Percentiles rank a stretch among this genome's conserved stretches.
Conservation (phyloP, 2,113 vertebrate genomes). For the Dipodomys merriami region DNA sequence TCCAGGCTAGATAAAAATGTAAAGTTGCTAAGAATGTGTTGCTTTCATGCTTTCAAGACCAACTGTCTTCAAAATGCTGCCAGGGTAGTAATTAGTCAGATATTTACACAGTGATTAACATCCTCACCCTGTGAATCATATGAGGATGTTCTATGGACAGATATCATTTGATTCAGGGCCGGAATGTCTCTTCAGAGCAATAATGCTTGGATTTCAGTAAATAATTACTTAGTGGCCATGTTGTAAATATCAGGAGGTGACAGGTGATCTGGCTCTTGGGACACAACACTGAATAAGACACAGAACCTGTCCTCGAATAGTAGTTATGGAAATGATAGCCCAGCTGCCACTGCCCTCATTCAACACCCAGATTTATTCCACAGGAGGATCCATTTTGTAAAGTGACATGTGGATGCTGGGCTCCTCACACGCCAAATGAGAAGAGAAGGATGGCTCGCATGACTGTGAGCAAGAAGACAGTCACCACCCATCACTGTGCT, state of each 20-base stretch:
- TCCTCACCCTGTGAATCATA: constrained; percentile 14
- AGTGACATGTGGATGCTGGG: neutral
- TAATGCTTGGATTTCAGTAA: constrained; percentile 4
- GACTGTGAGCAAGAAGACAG: neutral
- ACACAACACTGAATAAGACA: neutral
- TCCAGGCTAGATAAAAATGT: neutral
- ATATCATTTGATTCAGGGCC: neutral
- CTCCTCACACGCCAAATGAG: neutral
- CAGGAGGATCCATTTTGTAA: neutral
- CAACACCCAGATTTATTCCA: neutral
- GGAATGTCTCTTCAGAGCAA: neutral
- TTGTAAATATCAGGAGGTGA: neutral
- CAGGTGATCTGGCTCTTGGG: neutral
- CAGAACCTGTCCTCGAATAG: neutral
- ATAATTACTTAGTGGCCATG: neutral
- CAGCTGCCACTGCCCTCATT: neutral
- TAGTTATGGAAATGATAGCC: neutral
- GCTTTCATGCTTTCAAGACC: neutral
- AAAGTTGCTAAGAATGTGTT: neutral
- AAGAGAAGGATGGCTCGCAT: neutral
- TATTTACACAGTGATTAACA: constrained; percentile 65
- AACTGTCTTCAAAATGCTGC: constrained; percentile 52
- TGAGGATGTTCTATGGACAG: constrained; percentile 10
- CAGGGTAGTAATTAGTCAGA: constrained; percentile 56
- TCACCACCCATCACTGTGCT: constrained; percentile 31